Base-by-base conservation (phyloP, 2,113 vertebrate genomes). In the Ciconia boyciana region DNA sequence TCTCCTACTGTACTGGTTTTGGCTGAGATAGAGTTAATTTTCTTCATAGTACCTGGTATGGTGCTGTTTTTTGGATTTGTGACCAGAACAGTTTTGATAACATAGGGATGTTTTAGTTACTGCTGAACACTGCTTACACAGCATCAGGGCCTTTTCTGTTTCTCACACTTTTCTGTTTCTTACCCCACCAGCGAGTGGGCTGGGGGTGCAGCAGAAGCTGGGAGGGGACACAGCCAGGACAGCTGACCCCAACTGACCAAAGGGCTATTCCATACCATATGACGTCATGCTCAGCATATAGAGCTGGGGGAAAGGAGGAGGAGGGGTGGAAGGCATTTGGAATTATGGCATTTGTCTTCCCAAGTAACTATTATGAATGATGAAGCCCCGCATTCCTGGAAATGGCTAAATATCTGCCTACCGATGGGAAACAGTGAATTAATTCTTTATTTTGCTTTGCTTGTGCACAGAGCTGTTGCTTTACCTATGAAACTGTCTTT, bases 51-150 rank as follows among this genome's bases (percentile, higher is more conserved):
- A 24, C 19, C 29, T 86, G 71, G 4, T 11, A 6, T 9, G 19
- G n/a, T 61, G 87, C 49, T 85, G 2, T 0, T 71, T 60, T 60
- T 15, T 17, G 31, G n/a, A n/a, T 26, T 48, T 29, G 55, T n/a
- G 79, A 18, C 26, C 46, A 20, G 26, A 34, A 4, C 12, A 48
- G 49, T 60, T 72, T 34, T 55, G 44, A 19, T 46, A 24, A 10
- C 16, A 1, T 2, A 11, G 9, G 32, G 49, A 2, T 43, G 36
- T 19, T 79, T 4, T 21, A n/a, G 29, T 43, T 44, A 4, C 4
- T 14, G 46, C 24, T 55, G 55, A 85, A 1, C 22, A 75, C 22
- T 1, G 0, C 8, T 83, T 66, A 31, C 6, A 6, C 14, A 18
- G 22, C 58, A 48, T 22, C 43, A 15, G 60, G 48, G 16, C 19